Conservation (phyloP, 1,140 invertebrate genomes). For the Ephestia elutella region DNA sequence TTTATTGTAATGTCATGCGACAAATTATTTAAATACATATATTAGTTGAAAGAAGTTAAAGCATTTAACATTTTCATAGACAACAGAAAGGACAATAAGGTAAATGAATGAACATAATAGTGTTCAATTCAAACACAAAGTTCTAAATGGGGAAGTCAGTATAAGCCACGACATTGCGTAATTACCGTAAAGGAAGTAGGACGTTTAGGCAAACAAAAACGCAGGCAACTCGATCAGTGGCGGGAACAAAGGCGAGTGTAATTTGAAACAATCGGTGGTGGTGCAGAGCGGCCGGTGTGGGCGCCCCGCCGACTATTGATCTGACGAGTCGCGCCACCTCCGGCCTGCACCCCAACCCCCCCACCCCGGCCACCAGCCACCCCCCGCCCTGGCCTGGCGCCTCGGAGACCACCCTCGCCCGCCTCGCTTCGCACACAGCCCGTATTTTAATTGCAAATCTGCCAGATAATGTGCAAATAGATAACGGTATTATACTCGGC, state of each 20-base stretch:
- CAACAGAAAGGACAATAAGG: no score
- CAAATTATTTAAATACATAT: no score
- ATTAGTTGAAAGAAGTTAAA: no score
- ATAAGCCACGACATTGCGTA: constrained; percentile 59
- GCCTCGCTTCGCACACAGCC: constrained; percentile 42
- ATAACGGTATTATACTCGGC: constrained; percentile 68
- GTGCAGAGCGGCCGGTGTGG: constrained; percentile 46
- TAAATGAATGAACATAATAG: no score
- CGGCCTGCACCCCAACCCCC: constrained; percentile 30
- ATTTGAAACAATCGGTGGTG: constrained; percentile 70
- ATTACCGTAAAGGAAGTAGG: constrained; percentile 68
- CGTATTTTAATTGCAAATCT: constrained; percentile 74
- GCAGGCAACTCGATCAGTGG: constrained; percentile 61
- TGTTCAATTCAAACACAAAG: neutral
- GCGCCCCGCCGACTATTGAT: constrained; percentile 70
- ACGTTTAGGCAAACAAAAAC: constrained; percentile 65
- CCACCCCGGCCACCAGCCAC: constrained; percentile 16
- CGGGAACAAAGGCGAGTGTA: constrained; percentile 66
- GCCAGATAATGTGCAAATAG: constrained; percentile 72
- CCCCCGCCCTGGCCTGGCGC: constrained; percentile 15
- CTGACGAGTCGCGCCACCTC: constrained; percentile 52
- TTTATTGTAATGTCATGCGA: neutral
- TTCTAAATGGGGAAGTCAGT: constrained; percentile 39
- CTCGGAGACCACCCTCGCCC: constrained; percentile 33
- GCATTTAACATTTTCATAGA: no score